Evolutionary conservation across 2,888 invertebrate genomes (phyloP), one percentile per base, ranked within the genome.

Genomic region (Diplolepis rosae): DNA sequence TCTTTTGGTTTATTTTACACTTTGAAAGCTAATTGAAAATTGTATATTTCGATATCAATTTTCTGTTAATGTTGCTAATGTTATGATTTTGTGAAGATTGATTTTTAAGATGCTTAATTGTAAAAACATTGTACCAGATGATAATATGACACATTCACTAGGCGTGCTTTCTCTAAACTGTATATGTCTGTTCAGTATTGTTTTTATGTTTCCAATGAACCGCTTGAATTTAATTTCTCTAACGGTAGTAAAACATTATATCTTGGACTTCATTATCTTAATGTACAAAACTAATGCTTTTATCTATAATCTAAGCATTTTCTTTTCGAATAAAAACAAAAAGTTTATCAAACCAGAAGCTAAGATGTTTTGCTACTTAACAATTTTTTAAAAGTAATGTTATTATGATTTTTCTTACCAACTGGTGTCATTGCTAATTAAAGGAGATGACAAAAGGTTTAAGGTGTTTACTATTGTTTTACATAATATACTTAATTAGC

Each of bases 151-250:
- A 42, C 42, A 45, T 18, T 4, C 0, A 9, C 2, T 7, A 9
- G 9, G 9, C 7, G 9, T 32, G 5, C 32, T 32, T 32, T 32
- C 32, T 32, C 7, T 32, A 7, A 32, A 32, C 9, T 32, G 5
- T 32, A 7, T 1, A 32, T 1, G 6, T 7, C 42, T 15, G 42
- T 45, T 15, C 15, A 22, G 27, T 1, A 56, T 35, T 56, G 56
- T 56, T 56, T 56, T 56, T 56, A 56, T 35, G 56, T 35, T 56
- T 35, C 35, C 56, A 56, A 56, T 32, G 56, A 56, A 56, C 32
- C 35, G 32, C 56, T 56, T 56, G 56, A 56, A 32, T 56, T 56
- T 56, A 22, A 56, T 18, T 56, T 56, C 35, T 35, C 35, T 24
- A 56, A 56, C 35, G 32, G 56, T 32, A 56, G 35, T 56, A 35